A percentile compares a stretch with the other conserved stretches of the same genome.
These are phyloP conservation scores for Sphaerodactylus townsendi DNA, from an alignment of 2,113 vertebrate species.

Conservation along the genomic window DNA sequence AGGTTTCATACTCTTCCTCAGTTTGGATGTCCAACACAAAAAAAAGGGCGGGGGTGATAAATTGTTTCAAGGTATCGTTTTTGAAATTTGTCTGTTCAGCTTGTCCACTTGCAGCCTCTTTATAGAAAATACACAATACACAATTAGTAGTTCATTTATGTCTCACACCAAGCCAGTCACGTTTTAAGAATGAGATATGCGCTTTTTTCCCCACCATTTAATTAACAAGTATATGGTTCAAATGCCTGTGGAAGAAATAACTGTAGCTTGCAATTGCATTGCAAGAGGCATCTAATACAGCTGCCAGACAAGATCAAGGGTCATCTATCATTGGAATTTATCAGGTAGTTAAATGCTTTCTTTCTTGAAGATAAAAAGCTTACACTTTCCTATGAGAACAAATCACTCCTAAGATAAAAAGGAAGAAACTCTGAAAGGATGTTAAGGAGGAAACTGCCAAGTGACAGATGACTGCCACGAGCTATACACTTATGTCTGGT, in stretches of 20 bases:
- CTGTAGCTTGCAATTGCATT: conserved; percentile 2
- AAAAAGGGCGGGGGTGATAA: too few species aligned
- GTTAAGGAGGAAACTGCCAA: conserved; percentile 36
- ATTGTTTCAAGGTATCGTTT: too few species aligned
- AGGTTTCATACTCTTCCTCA: too few species aligned
- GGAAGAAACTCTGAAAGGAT: conserved; percentile 26
- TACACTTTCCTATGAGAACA: conserved; percentile 1
- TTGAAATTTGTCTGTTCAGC: too few species aligned
- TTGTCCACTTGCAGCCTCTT: neutral
- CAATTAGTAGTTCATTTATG: conserved; percentile 24
- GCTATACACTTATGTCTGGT: conserved; percentile 49
- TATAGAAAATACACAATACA: conserved; percentile 18
- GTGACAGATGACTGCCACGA: neutral
- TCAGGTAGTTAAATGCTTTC: conserved; percentile 30
- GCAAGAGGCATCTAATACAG: conserved; percentile 19
- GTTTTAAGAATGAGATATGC: neutral
- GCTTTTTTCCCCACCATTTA: conserved; percentile 24
- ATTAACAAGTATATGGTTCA: conserved; percentile 31
- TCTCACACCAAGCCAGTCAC: conserved; percentile 48
- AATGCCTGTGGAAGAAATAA: neutral
- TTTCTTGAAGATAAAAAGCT: conserved; percentile 23
- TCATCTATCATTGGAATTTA: conserved; percentile 7
- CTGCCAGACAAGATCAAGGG: conserved; percentile 12
- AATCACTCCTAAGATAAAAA: conserved; percentile 38
- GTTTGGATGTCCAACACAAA: too few species aligned